Evolutionary conservation across 2,113 vertebrate species (phyloP).

Genomic region (Eonycteris spelaea): DNA sequence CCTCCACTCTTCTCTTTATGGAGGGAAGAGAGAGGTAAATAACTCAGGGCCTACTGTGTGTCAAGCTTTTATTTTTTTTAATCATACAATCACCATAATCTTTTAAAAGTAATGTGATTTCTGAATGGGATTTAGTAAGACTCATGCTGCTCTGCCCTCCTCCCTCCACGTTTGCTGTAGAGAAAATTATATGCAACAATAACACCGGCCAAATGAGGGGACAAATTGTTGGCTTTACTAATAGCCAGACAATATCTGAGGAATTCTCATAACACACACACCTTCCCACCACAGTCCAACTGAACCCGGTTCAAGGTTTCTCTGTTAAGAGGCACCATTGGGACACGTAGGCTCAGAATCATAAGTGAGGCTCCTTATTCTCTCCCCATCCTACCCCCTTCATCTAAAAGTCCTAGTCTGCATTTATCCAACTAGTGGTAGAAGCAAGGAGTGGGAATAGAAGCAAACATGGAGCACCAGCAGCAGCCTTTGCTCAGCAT

Average conservation of each 20-base stretch:
- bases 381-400: background rate
- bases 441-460: background rate
- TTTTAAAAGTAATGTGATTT: constrained; percentile 10
- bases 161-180: background rate
- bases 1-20: background rate
- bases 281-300: background rate
- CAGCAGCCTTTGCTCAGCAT: background rate
- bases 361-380: background rate
- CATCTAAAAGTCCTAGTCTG: background rate
- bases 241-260: background rate
- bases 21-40: background rate
- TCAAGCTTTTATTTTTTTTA: background rate
- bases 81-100: constrained; percentile 8
- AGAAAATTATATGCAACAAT: constrained; percentile 17
- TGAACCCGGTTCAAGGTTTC: background rate
- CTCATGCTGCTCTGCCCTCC: background rate
- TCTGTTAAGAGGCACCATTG: background rate
- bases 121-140: background rate
- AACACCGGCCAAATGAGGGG: background rate
- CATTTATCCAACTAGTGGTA: background rate
- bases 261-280: background rate
- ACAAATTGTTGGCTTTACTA: background rate
- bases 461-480: background rate
- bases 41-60: constrained; percentile 23
- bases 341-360: background rate